Base-by-base conservation (phyloP, 2,113 vertebrate genomes). In the Odontophorus gujanensis region DNA sequence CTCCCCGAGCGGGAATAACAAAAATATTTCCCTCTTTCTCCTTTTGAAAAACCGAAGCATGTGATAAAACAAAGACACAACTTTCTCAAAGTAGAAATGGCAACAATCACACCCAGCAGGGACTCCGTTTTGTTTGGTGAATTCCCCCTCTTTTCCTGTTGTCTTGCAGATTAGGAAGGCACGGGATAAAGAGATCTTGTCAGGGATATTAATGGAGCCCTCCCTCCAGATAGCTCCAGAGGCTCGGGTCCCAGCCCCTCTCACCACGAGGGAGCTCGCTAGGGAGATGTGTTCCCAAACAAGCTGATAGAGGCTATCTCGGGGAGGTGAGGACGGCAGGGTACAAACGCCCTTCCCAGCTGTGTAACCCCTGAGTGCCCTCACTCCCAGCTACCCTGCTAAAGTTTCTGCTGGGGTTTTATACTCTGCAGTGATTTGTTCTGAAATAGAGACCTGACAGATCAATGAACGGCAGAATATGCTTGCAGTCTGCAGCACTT, bases 181-280 rank as follows among this genome's bases (percentile, higher is more conserved):
- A 87, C 4, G 25, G 82, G 68, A 92, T 89, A 90, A 92, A 82
- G 79, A 87, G 68, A 89, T 85, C 65, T 81, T 85, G 43, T 67
- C 59, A 47, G 55, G 51, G 68, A 48, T 89, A 89, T 92, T 92
- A 90, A 51, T 0, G 0, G 76, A 92, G 30, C 57, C 83, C 65
- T 91, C 66, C 65, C 85, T 68, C 61, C 74, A 81, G 63, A 85
- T 77, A 85, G 13, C 5, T 43, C 30, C 30, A 13, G 34, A 47
- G 87, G 34, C 55, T 65, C 55, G 66, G 38, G 58, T 81, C 66
- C 43, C 66, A 89, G 81, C 26, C 40, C 62, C 40, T 74, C 48
- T 76, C 65, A 20, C 88, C 57, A 28, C 13, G 25, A 61, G 24
- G 83, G 69, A 92, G 69, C 20, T n/a, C 84, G 69, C 80, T 84